Conservation (phyloP, 2,888 invertebrate genomes). For the Orgyia antiqua region DNA sequence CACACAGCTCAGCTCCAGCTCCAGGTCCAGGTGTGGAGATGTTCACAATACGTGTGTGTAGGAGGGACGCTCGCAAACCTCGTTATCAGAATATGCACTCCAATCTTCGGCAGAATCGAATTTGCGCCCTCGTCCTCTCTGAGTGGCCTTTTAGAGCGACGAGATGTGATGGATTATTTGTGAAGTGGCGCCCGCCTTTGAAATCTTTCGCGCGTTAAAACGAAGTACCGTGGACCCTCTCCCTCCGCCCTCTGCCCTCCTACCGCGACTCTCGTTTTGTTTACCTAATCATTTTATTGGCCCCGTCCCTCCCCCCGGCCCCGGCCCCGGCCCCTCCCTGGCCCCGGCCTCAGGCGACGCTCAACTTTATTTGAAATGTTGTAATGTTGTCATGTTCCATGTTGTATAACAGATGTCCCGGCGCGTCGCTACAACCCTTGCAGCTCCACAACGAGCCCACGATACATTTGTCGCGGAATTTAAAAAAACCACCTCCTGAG, state of each 20-base stretch:
- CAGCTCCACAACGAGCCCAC: slow-evolving; percentile 50
- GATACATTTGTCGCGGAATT: slow-evolving; percentile 45
- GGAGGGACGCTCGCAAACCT: slow-evolving; percentile 38
- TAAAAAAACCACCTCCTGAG: slow-evolving; percentile 59
- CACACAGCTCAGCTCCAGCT: too few species aligned
- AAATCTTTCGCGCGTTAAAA: slow-evolving; percentile 77
- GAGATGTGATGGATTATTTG: slow-evolving; percentile 73
- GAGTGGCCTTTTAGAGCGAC: slow-evolving; percentile 53
- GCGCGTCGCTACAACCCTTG: slow-evolving; percentile 38
- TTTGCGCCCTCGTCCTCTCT: slow-evolving; percentile 41
- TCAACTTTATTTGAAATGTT: slow-evolving; percentile 46
- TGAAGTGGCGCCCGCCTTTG: slow-evolving; percentile 72
- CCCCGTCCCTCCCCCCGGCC: slow-evolving; percentile 26
- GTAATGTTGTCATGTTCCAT: slow-evolving; percentile 46
- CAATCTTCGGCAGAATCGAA: slow-evolving; percentile 67
- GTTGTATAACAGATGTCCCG: slow-evolving; percentile 51
- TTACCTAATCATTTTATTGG: slow-evolving; percentile 72
- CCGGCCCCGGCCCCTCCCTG: slow-evolving; percentile 19
- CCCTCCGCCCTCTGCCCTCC: slow-evolving; percentile 17
- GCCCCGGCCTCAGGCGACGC: slow-evolving; percentile 21
- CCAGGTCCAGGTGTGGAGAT: too few species aligned
- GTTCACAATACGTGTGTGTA: background rate
- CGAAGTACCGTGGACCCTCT: slow-evolving; percentile 66
- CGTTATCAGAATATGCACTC: slow-evolving; percentile 71
- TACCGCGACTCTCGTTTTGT: slow-evolving; percentile 55